Evolutionary conservation across 2,888 invertebrate genomes (phyloP), one percentile per base, ranked within the genome.

Genomic region (Melangyna quadrimaculata): DNA sequence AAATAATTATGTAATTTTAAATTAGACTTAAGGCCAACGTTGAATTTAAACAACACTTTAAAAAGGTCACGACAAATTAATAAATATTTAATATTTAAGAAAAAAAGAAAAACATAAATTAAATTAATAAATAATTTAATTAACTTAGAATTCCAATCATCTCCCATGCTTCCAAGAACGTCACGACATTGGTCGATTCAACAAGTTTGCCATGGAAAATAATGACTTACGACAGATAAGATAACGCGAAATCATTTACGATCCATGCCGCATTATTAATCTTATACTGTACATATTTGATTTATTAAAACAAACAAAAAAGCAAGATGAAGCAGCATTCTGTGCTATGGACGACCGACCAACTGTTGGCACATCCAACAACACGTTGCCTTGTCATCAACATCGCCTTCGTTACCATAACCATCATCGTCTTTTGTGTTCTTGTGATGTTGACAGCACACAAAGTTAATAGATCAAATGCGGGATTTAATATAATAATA

Each of bases 401-500:
- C 24, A 22, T 24, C 48, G 29, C 29, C 55, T 24, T 51, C 57
- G 24, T 55, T 32, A 35, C 22, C 59, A 59, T 57, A 51, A 24
- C 24, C 32, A 57, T 19, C 19, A 35, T 22, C 29, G 37, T 59
- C 59, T 37, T 22, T 37, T 59, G 22, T 59, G 7, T 35, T 35
- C 12, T 12, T 35, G 17, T n/a, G n/a, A n/a, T 59, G 35, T 22
- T 22, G 14, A 14, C 12, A 37, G 37, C 35, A 37, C 19, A 37
- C 22, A 59, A 59, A 59, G 14, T 59, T 59, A 59, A 37, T 59
- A 57, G 35, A 35, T 35, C 57, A 57, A 57, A 57, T 22, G 57
- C 12, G 48, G 35, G 19, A 35, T 57, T 57, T 57, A 57, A 57
- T 57, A n/a, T n/a, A n/a, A n/a, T n/a, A n/a, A n/a, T n/a, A 40